Conservation (phyloP, 2,113 vertebrate species). For the Daphoenositta chrysoptera region DNA sequence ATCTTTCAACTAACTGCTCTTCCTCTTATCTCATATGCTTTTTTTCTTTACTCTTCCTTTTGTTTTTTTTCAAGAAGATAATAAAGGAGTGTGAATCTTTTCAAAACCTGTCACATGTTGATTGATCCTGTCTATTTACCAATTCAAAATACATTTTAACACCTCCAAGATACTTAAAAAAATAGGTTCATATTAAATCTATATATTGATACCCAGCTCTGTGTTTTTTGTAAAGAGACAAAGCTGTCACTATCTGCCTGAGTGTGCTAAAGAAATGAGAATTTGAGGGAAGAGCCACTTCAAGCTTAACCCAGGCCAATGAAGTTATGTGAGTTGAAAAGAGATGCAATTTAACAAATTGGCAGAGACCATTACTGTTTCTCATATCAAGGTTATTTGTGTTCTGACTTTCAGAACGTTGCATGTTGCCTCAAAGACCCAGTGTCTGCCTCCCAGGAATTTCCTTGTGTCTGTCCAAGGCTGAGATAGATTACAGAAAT, state of each 20-base stretch:
- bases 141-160: conserved; percentile 7
- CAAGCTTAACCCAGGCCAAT: neutral
- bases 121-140: conserved; percentile 24
- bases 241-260: neutral
- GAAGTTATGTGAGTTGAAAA: neutral
- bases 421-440: neutral
- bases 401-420: conserved; percentile 25
- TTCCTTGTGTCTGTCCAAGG: neutral
- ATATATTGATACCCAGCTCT: neutral
- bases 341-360: conserved; percentile 16
- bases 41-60: neutral
- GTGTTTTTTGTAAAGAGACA: neutral
- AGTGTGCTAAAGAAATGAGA: neutral
- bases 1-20: neutral
- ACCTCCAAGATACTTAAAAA: neutral
- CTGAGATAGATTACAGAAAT: conserved; percentile 46
- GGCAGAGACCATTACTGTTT: neutral
- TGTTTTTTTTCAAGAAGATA: neutral
- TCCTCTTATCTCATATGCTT: neutral
- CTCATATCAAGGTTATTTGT: conserved; percentile 17
- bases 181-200: neutral
- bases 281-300: neutral
- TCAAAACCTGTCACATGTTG: conserved; percentile 5
- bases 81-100: neutral
- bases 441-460: conserved; percentile 20